Base-by-base conservation (phyloP, 35 echinoderm and acorn worm species). In the Nesometra sesokonis region DNA sequence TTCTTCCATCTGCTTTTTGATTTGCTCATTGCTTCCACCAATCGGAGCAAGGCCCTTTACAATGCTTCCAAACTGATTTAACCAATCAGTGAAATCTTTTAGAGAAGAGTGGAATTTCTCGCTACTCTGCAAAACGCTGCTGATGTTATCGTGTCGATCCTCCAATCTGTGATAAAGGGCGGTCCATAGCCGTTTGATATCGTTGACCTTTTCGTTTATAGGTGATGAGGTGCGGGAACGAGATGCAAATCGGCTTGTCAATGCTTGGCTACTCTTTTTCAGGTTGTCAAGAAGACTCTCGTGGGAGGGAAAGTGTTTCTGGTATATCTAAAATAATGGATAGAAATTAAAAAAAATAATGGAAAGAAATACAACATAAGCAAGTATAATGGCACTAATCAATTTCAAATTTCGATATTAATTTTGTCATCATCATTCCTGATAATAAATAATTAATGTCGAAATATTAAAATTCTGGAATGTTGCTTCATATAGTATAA, bases 1-100 rank as follows among this genome's bases (percentile, higher is more conserved):
- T 36, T 99, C 93, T 34, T 99, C 92, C 82, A 91, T 94, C 82
- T 99, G 96, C 76, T 99, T 93, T n/a, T 90, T 91, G 77, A 99
- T 90, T 4, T 86, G 52, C n/a, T 93, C 96, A 19, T 93, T 93
- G 40, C 91, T 99, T 29, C 87, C 88, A 88, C 92, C 92, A 85
- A 99, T 93, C 27, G 93, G 90, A 0, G 96, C 77, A 19, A 99
- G 90, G 1, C 84, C 39, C 3, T 90, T 89, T 78, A 99, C 91
- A 36, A 88, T 85, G 29, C 86, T 90, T 30, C 88, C 82, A 32
- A 99, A 94, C 43, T 99, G 90, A 35, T 90, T 88, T 37, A 94
- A 57, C 96, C 96, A 99, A 87, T 99, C 96, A 13, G 90, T 81
- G 35, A 88, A 80, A 40, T 94, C 96, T 78, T 94, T 84, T 43